Evolutionary conservation across 2,888 invertebrate genomes (phyloP), one percentile per base, ranked within the genome.

Genomic region (Phalangium opilio): DNA sequence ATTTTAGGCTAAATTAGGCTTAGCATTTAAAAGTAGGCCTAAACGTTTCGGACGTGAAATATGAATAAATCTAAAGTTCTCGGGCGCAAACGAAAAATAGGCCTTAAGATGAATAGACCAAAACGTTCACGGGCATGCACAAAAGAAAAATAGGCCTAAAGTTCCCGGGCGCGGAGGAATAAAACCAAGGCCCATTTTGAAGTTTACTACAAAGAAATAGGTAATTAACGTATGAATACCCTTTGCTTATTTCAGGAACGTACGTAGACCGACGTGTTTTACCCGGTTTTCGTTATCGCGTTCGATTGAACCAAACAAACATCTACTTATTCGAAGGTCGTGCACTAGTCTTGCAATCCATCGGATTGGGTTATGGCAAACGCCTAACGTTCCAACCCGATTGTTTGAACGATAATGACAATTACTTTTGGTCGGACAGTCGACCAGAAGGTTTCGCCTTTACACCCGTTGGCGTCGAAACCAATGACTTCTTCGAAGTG

Each of bases 381-480:
- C 72, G 82, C 40, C 70, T 82, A 52, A 81, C 81, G 2, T 82
- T 83, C 66, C 75, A 77, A 59, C 75, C 78, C 1, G 69, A 73
- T 47, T 69, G 71, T 40, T 70, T 78, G 39, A 79, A 79, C 66
- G 71, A 75, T 52, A 80, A 80, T 63, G 70, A 72, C 43, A 78
- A 79, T 62, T 81, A 77, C 64, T 82, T 83, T 69, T 83, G 81
- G 79, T 78, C 79, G 19, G 83, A 83, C 67, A 81, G 79, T 33
- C 69, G 75, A 52, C 75, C 76, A 1, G 77, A 77, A 63, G 83
- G 83, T 43, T 82, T 76, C 62, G 77, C 76, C 32, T 81, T 83
- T 64, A 78, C 78, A 62, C 67, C 78, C 50, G 77, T 77, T 60
- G 75, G 78, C 1, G 71, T 81, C 5, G 75, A 76, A 12, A 67